These are phyloP conservation scores for Chrysolophus pictus DNA, from an alignment of 2,797 vertebrate species.

Conservation along the genomic window DNA sequence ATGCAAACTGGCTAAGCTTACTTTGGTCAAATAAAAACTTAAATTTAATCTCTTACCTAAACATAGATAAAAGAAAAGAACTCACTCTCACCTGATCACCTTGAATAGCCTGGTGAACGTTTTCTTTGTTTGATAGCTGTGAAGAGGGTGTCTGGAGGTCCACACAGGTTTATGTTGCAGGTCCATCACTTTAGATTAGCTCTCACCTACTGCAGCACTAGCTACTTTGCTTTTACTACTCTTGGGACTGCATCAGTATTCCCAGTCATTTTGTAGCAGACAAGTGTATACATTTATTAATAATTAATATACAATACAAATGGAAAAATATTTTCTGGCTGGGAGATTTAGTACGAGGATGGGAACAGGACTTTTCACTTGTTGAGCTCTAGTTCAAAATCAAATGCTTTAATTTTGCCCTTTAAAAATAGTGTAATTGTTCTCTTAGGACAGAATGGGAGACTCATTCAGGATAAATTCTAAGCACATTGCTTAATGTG, in stretches of 20 bases:
- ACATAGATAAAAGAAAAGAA: not conserved
- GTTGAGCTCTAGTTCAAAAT: constrained; percentile 16
- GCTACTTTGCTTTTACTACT: not conserved
- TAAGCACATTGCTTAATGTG: constrained; percentile 3
- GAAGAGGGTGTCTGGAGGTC: not conserved
- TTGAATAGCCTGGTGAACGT: not conserved
- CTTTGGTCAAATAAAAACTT: not conserved
- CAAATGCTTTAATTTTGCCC: constrained; percentile 5
- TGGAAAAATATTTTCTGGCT: not conserved
- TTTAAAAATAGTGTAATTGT: constrained; percentile 2
- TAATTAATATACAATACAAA: not conserved
- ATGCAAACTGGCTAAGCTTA: not conserved
- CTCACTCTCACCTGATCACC: not conserved
- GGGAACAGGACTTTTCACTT: not conserved
- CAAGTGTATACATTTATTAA: not conserved
- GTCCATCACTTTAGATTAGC: not conserved
- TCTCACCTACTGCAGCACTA: not conserved
- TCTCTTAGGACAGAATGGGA: not conserved
- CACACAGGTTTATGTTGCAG: not conserved
- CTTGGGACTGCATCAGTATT: not conserved
- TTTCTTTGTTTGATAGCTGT: not conserved
- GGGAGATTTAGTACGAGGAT: not conserved
- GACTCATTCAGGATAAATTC: constrained; percentile 22
- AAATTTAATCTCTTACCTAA: not conserved
- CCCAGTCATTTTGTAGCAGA: not conserved